Evolutionary conservation across 2,797 vertebrate genomes (phyloP).

Genomic region (Chaetophractus vellerosus): DNA sequence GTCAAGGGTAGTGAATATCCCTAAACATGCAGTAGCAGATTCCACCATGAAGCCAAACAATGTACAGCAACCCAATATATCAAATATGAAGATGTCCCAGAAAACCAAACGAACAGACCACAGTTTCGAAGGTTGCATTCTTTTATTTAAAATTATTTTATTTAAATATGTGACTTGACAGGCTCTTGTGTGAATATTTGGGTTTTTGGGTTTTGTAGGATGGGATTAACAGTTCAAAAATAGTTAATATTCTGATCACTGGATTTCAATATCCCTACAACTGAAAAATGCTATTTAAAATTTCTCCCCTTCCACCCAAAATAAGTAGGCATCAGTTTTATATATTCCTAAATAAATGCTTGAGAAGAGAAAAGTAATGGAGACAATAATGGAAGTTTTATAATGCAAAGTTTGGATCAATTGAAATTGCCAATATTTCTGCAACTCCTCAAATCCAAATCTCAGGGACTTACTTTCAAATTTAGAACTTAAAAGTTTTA

Average conservation of each 20-base stretch:
- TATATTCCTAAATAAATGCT: not conserved
- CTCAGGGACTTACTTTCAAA: not conserved
- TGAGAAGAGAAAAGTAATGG: conserved; percentile 44
- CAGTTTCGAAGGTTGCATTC: not conserved
- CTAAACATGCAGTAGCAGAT: not conserved
- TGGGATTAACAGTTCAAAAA: not conserved
- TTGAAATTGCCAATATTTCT: not conserved
- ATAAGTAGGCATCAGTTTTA: not conserved
- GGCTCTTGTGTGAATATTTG: not conserved
- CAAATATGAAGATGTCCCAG: not conserved
- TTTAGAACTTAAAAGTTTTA: conserved; percentile 35
- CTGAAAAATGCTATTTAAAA: not conserved
- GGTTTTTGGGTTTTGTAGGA: conserved; percentile 38
- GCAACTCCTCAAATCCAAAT: not conserved
- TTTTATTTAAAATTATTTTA: conserved; percentile 26
- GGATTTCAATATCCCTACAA: not conserved
- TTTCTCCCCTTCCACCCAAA: not conserved
- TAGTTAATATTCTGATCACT: not conserved
- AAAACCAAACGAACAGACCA: not conserved
- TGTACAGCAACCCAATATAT: not conserved
- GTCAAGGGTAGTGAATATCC: not conserved
- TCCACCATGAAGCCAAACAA: not conserved
- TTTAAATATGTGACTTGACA: not conserved
- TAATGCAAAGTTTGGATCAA: conserved; percentile 9
- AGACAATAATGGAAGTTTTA: conserved; percentile 20